phyloP scores from a whole-genome alignment of 2,797 vertebrate species.

The Megaceryle alcyon region DNA sequence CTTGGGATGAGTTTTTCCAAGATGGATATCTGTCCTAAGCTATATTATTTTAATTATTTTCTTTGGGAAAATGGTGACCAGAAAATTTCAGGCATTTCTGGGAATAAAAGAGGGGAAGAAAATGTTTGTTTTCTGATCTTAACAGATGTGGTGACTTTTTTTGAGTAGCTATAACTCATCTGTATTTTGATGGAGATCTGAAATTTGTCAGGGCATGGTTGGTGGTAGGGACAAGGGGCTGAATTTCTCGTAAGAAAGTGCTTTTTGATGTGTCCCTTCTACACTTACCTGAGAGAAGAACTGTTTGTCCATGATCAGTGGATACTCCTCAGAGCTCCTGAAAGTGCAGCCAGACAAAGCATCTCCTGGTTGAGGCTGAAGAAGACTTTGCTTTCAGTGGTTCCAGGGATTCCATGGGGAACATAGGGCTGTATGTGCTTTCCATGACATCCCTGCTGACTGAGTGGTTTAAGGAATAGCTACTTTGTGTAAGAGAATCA shows the following conservation, averaged over 20 bases:
- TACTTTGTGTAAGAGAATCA: background rate
- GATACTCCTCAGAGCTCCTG: background rate
- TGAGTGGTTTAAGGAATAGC: background rate
- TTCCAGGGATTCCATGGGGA: background rate
- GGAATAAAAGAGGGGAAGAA: background rate
- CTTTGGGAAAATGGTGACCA: background rate
- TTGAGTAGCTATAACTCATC: background rate
- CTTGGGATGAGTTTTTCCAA: slow-evolving; percentile 1
- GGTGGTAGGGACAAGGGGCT: background rate
- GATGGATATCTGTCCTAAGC: background rate
- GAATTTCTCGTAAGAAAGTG: background rate
- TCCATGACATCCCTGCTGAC: background rate
- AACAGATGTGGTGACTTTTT: background rate
- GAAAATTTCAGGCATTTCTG: slow-evolving; percentile 12
- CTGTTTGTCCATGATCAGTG: background rate
- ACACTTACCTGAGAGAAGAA: background rate
- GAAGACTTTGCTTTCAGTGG: background rate
- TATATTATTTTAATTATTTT: slow-evolving; percentile 25
- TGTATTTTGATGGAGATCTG: background rate
- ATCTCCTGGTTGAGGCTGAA: background rate
- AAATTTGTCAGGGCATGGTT: background rate
- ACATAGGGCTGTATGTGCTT: background rate
- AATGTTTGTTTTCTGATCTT: background rate
- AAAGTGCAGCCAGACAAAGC: accelerated
- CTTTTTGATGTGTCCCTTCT: background rate